A percentile compares a stretch with the other conserved stretches of the same genome.
phyloP scores from a whole-genome alignment of 2,888 invertebrate species.

The Caenorhabditis afra region DNA sequence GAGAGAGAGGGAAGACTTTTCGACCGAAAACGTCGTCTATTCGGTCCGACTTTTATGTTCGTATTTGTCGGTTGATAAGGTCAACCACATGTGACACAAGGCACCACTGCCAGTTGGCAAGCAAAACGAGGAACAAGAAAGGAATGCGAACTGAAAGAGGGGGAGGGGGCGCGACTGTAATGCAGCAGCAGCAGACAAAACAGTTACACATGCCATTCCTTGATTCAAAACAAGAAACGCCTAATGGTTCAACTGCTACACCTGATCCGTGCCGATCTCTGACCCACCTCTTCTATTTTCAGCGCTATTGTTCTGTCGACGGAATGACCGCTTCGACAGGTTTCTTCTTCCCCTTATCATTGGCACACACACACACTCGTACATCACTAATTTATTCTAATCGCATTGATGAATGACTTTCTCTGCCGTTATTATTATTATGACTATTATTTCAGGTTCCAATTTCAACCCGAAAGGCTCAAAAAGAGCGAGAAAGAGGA shows the following conservation, averaged over 20 bases:
- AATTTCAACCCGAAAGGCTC: no score
- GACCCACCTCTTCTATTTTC: no score
- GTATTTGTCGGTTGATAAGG: conserved; percentile 50
- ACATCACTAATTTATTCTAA: conserved; percentile 22
- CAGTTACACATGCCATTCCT: background rate
- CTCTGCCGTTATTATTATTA: background rate
- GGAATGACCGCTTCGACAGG: conserved; percentile 28
- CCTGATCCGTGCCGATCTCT: no score
- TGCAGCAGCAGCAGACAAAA: no score
- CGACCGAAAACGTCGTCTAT: conserved; percentile 6
- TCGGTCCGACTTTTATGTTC: conserved; percentile 37
- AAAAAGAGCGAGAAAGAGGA: background rate
- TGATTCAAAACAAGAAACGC: conserved; percentile 1
- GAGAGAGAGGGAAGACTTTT: no score
- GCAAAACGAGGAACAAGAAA: background rate
- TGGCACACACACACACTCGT: no score
- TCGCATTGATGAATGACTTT: conserved; percentile 47
- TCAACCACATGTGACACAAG: conserved; percentile 31
- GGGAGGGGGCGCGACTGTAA: background rate
- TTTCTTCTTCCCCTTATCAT: no score
- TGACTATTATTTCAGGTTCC: background rate
- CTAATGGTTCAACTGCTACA: no score
- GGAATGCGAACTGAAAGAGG: conserved; percentile 5
- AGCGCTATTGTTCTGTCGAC: no score
- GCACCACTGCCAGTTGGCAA: conserved; percentile 29